A percentile compares a stretch with the other conserved stretches of the same genome.
These are phyloP conservation scores for Diadophis punctatus DNA, from an alignment of 2,113 vertebrate species.

Conservation along the genomic window DNA sequence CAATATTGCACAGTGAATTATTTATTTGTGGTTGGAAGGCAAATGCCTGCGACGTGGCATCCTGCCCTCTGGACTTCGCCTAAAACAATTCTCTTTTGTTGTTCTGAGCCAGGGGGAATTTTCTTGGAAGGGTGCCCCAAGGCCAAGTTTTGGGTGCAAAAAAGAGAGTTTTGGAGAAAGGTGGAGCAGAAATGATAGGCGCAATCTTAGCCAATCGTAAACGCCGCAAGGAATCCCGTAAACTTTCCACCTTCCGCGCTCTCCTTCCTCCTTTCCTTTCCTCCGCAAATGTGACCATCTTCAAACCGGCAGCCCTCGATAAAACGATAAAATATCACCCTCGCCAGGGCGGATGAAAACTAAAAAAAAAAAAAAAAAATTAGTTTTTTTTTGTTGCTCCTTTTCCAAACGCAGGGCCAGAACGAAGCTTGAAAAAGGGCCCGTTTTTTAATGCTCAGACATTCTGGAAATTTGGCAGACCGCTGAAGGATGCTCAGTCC, in stretches of 20 bases:
- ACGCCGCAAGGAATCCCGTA: background rate
- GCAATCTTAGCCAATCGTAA: background rate
- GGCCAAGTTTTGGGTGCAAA: background rate
- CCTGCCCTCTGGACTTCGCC: background rate
- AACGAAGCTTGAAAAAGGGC: background rate
- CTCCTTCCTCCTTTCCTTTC: background rate
- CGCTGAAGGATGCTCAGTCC: background rate
- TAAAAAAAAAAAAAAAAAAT: background rate
- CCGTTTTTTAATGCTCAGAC: background rate
- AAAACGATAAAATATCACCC: background rate
- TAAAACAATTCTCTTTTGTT: background rate
- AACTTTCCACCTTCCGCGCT: background rate
- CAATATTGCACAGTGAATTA: background rate
- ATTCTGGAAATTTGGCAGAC: background rate
- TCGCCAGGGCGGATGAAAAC: background rate
- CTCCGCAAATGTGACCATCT: background rate
- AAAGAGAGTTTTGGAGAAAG: background rate
- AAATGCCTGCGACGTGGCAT: background rate
- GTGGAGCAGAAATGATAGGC: background rate
- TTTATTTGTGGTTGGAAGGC: constrained; percentile 20
- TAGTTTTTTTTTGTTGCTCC: background rate
- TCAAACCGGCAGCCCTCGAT: background rate
- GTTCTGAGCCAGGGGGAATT: background rate
- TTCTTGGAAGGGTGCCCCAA: background rate
- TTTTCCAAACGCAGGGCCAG: background rate